Percentiles rank a stretch among this genome's conserved stretches.
Evolutionary conservation across 2,113 vertebrate species (phyloP).

Genomic region (Casuarius casuarius): DNA sequence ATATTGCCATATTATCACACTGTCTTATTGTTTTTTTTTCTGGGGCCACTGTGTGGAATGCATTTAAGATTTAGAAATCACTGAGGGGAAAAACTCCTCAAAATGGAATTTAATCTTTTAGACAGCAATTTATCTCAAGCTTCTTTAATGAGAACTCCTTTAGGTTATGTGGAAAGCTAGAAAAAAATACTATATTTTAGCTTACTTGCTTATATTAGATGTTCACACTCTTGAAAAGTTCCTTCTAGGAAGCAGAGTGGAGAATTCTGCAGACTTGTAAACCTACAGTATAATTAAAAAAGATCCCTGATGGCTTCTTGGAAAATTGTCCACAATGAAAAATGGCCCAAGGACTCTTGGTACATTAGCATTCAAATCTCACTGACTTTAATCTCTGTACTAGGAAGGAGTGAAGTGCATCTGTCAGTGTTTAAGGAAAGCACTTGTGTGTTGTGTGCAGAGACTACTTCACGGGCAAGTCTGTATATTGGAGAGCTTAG

Average conservation of each 20-base stretch:
- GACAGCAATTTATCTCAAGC: no score
- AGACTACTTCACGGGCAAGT: background rate
- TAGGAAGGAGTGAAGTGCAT: background rate
- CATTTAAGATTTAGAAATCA: background rate
- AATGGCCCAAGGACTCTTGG: background rate
- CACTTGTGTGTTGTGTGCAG: background rate
- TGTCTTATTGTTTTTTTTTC: background rate
- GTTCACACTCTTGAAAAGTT: background rate
- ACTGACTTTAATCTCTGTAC: background rate
- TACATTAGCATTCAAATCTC: background rate
- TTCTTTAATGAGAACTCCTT: background rate
- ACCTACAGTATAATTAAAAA: background rate
- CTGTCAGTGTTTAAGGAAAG: background rate
- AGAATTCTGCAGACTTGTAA: background rate
- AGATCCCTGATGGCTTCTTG: background rate
- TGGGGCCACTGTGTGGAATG: background rate
- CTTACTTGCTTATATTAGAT: background rate
- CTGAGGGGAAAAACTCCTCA: background rate
- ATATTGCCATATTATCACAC: background rate
- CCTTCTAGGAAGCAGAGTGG: background rate
- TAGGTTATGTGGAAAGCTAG: background rate
- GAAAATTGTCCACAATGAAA: background rate
- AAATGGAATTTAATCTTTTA: background rate
- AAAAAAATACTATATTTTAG: background rate
- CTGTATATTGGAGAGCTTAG: background rate